A percentile compares a stretch with the other conserved stretches of the same genome.
These are phyloP conservation scores for Zosterops borbonicus DNA, from an alignment of 2,113 vertebrate species.

Conservation along the genomic window DNA sequence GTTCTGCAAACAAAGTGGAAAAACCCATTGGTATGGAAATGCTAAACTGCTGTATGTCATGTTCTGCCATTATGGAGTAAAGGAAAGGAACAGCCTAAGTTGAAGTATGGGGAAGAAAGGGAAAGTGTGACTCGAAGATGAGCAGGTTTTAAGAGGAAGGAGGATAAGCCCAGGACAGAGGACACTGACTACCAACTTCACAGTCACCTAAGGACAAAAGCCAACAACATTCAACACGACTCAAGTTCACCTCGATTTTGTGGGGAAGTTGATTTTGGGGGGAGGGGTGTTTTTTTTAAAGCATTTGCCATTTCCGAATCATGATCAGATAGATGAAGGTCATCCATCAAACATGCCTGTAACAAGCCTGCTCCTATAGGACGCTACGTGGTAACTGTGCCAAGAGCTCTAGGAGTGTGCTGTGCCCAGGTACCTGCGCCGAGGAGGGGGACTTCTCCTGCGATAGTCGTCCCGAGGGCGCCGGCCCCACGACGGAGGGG, in stretches of 20 bases:
- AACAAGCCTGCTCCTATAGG: constrained; percentile 76
- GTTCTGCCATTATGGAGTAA: constrained; percentile 78
- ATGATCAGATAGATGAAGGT: constrained; percentile 22
- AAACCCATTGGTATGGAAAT: constrained; percentile 73
- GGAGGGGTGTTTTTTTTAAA: not conserved
- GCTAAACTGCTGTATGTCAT: constrained; percentile 76
- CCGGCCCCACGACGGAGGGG: constrained; percentile 91
- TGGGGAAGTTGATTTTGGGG: not conserved
- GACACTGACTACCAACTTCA: constrained; percentile 76
- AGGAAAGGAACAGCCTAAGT: constrained; percentile 77
- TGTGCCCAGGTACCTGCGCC: constrained; percentile 85
- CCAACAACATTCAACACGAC: constrained; percentile 78
- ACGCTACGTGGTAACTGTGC: constrained; percentile 62
- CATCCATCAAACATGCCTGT: constrained; percentile 74
- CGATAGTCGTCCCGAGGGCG: constrained; percentile 91
- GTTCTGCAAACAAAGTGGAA: constrained; percentile 59
- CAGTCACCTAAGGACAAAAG: constrained; percentile 77
- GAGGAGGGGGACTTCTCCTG: constrained; percentile 87
- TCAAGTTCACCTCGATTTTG: constrained; percentile 64
- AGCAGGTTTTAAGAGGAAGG: constrained; percentile 70
- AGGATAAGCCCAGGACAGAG: constrained; percentile 75
- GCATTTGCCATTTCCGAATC: constrained; percentile 53
- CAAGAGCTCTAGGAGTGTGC: constrained; percentile 47
- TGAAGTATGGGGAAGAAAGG: constrained; percentile 78
- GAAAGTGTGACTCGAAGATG: constrained; percentile 79